Percentiles rank a stretch among this genome's conserved stretches.
These are phyloP conservation scores for Ibycter americanus DNA, from an alignment of 2,797 vertebrate species.

Conservation along the genomic window DNA sequence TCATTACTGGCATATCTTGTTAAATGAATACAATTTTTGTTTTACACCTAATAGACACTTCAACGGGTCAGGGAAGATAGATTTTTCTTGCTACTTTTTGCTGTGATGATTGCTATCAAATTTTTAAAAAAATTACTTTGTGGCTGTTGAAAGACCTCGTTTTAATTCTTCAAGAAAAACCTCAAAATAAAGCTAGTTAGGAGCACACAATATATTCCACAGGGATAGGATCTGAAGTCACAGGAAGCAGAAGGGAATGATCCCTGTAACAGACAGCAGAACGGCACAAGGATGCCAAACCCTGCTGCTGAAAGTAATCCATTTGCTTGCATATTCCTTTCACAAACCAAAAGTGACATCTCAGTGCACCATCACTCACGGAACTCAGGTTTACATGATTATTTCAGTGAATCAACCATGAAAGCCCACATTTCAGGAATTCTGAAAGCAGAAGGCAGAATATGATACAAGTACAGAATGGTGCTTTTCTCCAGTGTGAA, in stretches of 20 bases:
- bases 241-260: background rate
- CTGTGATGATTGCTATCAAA: no score
- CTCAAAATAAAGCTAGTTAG: background rate
- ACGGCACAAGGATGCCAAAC: background rate
- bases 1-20: background rate
- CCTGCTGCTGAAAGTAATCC: background rate
- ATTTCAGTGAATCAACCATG: background rate
- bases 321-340: background rate
- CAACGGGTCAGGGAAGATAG: rapidly evolving
- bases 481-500: background rate
- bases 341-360: background rate
- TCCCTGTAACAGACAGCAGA: background rate
- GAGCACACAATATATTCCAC: background rate
- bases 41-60: background rate
- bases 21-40: background rate
- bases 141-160: background rate
- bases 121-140: background rate
- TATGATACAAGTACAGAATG: background rate
- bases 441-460: background rate
- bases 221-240: background rate
- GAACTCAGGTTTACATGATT: background rate
- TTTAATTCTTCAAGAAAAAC: background rate
- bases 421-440: background rate
- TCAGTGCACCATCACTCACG: rapidly evolving
- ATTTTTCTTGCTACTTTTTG: no score